Evolutionary conservation across 2,888 invertebrate species (phyloP), one percentile per base, ranked within the genome.

Genomic region (Drosophila mimetica): DNA sequence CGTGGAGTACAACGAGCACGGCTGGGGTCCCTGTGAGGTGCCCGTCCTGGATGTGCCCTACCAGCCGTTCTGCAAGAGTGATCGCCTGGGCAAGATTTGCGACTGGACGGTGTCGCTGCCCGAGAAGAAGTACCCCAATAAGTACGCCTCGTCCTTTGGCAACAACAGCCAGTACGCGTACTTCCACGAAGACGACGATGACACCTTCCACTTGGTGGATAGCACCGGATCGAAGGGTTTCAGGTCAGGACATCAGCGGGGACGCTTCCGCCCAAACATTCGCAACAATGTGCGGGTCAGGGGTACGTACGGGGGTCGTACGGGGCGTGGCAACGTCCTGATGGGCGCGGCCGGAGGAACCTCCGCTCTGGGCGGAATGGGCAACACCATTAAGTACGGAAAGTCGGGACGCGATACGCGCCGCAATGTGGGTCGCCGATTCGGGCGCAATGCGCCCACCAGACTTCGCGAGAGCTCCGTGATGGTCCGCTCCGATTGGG

Each of bases 11-110:
- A 92, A 92, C 53, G 90, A 90, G 63, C 80, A 82, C 63, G 99
- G 99, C 90, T 99, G 99, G 99, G 99, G 99, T 13, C 99, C 99
- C 44, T 96, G 96, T 92, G 96, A 97, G 91, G 94, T 98, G 92
- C 97, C 98, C 55, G 97, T 97, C 67, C 79, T 91, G 71, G 91
- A 90, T 74, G 90, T 91, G 79, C 99, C 99, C 9, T 99, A 99
- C 92, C 99, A 99, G 92, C 99, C 99, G 39, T 99, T 99, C 92
- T 98, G 99, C 81, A 99, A 99, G 93, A 98, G 98, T 71, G 99
- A 99, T 92, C 95, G 99, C 82, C 94, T 99, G 77, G 99, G 99
- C 83, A 99, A 99, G 94, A 99, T 99, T 86, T 98, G 99, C 88
- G 99, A 99, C 91, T 99, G 99, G 99, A 99, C 98, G 55, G 96